Evolutionary conservation across 2,113 vertebrate genomes (phyloP), one percentile per base, ranked within the genome.

Genomic region (Syngnathus scovelli): DNA sequence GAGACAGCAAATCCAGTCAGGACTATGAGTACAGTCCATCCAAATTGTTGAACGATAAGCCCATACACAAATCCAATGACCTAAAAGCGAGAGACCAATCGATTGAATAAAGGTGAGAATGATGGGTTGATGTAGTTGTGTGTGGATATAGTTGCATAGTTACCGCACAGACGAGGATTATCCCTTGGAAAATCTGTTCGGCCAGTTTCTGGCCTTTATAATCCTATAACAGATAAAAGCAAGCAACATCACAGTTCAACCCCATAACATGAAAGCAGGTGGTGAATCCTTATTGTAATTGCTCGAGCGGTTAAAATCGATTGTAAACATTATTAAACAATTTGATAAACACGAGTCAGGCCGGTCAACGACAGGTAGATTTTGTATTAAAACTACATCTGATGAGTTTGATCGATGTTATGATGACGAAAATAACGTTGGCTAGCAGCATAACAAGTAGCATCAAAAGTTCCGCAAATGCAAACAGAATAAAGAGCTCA

Each of bases 151-250:
- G 55, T 18, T 37, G 9, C 16, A 54, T 86, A 89, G 85, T 94
- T 93, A 98, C 97, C 72, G 96, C 96, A 81, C 95, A 98, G 74
- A 95, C 91, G 48, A 98, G 91, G 75, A 98, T 98, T 74, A 98
- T 93, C 54, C 95, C 95, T 83, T 98, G 96, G 86, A 99, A 99
- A 85, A 98, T 98, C 89, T 96, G 97, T 83, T 99, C 97, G 11
- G 97, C 95, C 81, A 98, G 77, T 72, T 99, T 98, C 85, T 99
- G 97, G 69, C 97, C 97, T 85, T 95, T 99, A 75, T 98, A 99
- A 81, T 99, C 97, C 97, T 99, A 77, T 36, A 75, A 82, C 36
- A 80, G 9, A 67, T 19, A 23, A 0, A 9, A 37, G 0, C 7
- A 44, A 51, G 39, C 15, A 51, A 15, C 27, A 6, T n/a, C 46